Percentiles rank a stretch among this genome's conserved stretches.
Conservation (phyloP, 1,140 invertebrate genomes). For the Halesus radiatus region DNA sequence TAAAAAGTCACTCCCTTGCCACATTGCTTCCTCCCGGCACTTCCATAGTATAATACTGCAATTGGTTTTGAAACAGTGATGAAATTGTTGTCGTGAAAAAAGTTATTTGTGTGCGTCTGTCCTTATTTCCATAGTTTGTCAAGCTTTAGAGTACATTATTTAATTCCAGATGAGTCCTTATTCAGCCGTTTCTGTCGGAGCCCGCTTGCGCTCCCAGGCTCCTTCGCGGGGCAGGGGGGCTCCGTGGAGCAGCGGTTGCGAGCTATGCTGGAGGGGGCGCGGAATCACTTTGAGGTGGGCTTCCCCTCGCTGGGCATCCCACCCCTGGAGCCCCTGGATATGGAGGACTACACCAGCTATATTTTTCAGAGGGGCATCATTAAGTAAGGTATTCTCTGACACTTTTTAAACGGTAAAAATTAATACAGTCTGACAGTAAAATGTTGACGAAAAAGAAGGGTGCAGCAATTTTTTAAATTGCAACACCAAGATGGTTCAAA, state of each 20-base stretch:
- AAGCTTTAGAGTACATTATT: neutral
- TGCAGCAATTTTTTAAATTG: no score
- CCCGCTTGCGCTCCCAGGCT: neutral
- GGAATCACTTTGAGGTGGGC: constrained; percentile 36
- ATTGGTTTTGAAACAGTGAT: no score
- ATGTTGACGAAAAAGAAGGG: no score
- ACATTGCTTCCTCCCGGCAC: no score
- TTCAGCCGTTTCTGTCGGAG: neutral
- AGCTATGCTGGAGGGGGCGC: constrained; percentile 39
- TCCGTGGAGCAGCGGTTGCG: constrained; percentile 45
- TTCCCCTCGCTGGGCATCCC: constrained; percentile 49
- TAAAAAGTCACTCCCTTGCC: no score
- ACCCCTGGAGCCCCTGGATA: constrained; percentile 46
- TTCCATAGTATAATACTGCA: no score
- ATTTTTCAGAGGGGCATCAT: constrained; percentile 12
- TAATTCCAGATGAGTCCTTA: constrained; percentile 7
- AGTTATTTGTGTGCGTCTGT: no score
- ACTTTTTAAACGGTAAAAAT: no score
- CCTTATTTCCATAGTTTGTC: no score
- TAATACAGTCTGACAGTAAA: no score
- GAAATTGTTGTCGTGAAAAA: no score
- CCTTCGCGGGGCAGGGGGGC: neutral
- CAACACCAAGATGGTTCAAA: no score
- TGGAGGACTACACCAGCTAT: constrained; percentile 21
- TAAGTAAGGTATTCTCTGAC: neutral